These are phyloP conservation scores for Limnephilus marmoratus DNA, from an alignment of 2,888 invertebrate species.

Conservation along the genomic window DNA sequence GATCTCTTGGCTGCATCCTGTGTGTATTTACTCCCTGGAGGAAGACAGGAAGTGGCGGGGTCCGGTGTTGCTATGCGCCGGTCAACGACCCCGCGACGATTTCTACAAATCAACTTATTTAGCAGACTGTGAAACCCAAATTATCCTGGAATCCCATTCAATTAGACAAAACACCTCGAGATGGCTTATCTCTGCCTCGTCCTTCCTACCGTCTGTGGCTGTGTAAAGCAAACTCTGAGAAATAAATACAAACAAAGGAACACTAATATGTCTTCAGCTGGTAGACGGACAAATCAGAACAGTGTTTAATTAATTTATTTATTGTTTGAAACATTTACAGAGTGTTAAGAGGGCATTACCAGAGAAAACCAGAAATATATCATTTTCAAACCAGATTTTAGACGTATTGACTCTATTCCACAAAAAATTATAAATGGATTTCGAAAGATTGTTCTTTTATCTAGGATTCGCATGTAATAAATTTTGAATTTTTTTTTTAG, in stretches of 20 bases:
- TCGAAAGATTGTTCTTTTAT: no score
- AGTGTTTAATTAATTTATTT: no score
- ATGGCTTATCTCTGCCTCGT: conserved; percentile 36
- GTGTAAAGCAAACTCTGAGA: not conserved
- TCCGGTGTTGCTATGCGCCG: conserved; percentile 54
- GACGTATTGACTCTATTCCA: no score
- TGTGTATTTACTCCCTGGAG: not conserved
- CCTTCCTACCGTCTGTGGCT: not conserved
- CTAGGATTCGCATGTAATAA: no score
- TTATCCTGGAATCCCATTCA: not conserved
- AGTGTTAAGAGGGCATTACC: no score
- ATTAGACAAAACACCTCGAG: conserved; percentile 21
- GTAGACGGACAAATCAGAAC: not conserved
- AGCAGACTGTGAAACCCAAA: conserved; percentile 49
- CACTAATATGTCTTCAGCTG: not conserved
- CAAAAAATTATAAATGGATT: no score
- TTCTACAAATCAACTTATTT: conserved; percentile 63
- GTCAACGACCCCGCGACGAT: conserved; percentile 42
- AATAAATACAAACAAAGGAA: not conserved
- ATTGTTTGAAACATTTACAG: no score
- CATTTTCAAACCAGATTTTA: no score
- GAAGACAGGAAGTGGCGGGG: conserved; percentile 40
- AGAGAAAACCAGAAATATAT: no score
- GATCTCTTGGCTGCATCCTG: not conserved
- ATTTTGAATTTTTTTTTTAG: no score